Evolutionary conservation across 2,113 vertebrate species (phyloP).

Genomic region (Speoplatyrhinus poulsoni): DNA sequence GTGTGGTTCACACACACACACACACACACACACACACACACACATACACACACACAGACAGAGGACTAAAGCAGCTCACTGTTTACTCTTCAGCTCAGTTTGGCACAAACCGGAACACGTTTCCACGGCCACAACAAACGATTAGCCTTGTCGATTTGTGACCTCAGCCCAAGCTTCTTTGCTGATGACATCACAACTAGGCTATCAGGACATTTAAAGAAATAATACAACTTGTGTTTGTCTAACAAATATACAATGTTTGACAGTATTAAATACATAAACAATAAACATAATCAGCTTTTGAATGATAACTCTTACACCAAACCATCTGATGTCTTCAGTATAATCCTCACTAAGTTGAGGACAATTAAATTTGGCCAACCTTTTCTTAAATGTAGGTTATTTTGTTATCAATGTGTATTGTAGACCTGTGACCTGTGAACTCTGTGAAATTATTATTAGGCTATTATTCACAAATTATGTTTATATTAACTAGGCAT

Average conservation of each 20-base stretch:
- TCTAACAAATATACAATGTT: too few species aligned
- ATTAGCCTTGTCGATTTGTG: slow-evolving; percentile 45
- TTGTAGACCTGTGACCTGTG: too few species aligned
- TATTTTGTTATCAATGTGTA: too few species aligned
- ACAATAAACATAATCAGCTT: background rate
- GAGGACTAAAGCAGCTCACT: slow-evolving; percentile 32
- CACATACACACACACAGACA: slow-evolving; percentile 31
- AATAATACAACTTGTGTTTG: background rate
- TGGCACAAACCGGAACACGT: slow-evolving; percentile 33
- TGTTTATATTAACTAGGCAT: too few species aligned
- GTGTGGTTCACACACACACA: slow-evolving; percentile 58
- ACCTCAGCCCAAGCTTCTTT: slow-evolving; percentile 26
- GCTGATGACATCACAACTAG: background rate
- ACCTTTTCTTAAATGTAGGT: background rate
- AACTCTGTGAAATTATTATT: too few species aligned
- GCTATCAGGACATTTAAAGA: background rate
- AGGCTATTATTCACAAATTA: too few species aligned
- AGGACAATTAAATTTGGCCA: background rate
- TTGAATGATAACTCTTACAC: background rate
- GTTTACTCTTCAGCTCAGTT: slow-evolving; percentile 73
- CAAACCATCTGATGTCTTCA: background rate
- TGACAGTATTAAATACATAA: background rate
- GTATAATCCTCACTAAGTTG: too few species aligned
- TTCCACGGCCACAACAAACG: slow-evolving; percentile 33
- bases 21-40: slow-evolving; percentile 52